Percentiles rank a stretch among this genome's conserved stretches.
These are phyloP conservation scores for Oxytorus armatus DNA, from an alignment of 2,888 invertebrate genomes.

Conservation along the genomic window DNA sequence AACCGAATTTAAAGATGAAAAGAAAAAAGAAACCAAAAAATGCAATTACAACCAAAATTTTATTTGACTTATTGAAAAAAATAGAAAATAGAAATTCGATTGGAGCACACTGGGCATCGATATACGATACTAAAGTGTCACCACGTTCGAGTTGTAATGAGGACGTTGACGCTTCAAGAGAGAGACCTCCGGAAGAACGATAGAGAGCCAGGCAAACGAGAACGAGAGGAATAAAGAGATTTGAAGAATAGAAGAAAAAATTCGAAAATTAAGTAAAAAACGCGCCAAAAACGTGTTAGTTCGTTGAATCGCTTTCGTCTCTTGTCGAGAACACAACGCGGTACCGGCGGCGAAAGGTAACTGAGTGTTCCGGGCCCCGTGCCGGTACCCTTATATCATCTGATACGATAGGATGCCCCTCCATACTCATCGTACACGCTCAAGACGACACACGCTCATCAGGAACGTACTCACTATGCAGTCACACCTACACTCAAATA, in stretches of 20 bases:
- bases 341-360: conserved; percentile 75
- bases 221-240: not conserved
- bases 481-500: not conserved
- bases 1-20: not conserved
- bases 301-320: conserved; percentile 28
- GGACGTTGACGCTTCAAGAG: conserved; percentile 19
- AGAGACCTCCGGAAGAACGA: conserved; percentile 15
- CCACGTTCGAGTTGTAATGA: conserved; percentile 37
- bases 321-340: conserved; percentile 45
- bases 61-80: not conserved
- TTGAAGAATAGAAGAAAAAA: conserved; percentile 15
- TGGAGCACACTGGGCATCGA: conserved; percentile 7
- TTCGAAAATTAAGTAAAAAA: conserved; percentile 28
- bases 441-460: conserved; percentile 7
- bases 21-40: too few relatives aligned
- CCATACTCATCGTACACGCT: conserved; percentile 55
- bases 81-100: conserved; percentile 34
- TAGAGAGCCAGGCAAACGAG: not conserved
- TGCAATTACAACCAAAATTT: too few relatives aligned
- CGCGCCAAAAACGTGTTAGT: conserved; percentile 20
- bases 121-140: conserved; percentile 42
- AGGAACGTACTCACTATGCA: not conserved
- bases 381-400: conserved; percentile 77
- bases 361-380: conserved; percentile 75
- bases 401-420: conserved; percentile 72